Percentiles rank a stretch among this genome's conserved stretches.
These are phyloP conservation scores for Troglohyphantes excavatus DNA, from an alignment of 2,888 invertebrate species.

Conservation along the genomic window DNA sequence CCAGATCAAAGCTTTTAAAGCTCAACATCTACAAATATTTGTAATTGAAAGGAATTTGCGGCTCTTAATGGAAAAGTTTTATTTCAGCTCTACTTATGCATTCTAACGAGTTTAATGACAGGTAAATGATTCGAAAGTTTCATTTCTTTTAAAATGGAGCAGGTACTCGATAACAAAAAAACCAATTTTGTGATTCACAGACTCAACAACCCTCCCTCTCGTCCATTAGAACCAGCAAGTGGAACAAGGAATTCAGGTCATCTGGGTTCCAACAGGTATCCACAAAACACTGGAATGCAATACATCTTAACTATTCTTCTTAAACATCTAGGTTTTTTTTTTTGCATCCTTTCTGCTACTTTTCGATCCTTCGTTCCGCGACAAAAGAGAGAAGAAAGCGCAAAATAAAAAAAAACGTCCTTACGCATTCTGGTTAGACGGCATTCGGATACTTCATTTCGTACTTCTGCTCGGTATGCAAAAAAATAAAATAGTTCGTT, in stretches of 20 bases:
- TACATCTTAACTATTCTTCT: constrained; percentile 26
- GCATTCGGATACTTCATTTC: not conserved
- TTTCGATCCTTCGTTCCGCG: not conserved
- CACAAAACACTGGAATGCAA: constrained; percentile 12
- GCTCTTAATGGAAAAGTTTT: too few relatives aligned
- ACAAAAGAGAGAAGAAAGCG: not conserved
- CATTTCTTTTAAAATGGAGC: not conserved
- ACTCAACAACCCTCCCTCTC: not conserved
- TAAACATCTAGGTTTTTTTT: not conserved
- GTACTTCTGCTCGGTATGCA: too few relatives aligned
- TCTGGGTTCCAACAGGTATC: constrained; percentile 10
- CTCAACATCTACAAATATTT: too few relatives aligned
- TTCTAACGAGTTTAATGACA: too few relatives aligned
- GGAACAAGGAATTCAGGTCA: constrained; percentile 52
- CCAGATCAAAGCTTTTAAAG: too few relatives aligned
- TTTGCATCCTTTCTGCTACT: constrained; percentile 8
- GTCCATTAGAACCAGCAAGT: not conserved
- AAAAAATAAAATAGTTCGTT: too few relatives aligned
- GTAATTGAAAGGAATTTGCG: too few relatives aligned
- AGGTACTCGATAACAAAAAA: not conserved
- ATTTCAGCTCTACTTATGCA: too few relatives aligned
- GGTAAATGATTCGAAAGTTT: too few relatives aligned
- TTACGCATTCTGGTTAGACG: constrained; percentile 3
- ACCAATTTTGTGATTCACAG: not conserved
- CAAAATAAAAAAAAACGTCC: not conserved